phyloP scores from a whole-genome alignment of 2,888 invertebrate species.

The Cerceris rybyensis region DNA sequence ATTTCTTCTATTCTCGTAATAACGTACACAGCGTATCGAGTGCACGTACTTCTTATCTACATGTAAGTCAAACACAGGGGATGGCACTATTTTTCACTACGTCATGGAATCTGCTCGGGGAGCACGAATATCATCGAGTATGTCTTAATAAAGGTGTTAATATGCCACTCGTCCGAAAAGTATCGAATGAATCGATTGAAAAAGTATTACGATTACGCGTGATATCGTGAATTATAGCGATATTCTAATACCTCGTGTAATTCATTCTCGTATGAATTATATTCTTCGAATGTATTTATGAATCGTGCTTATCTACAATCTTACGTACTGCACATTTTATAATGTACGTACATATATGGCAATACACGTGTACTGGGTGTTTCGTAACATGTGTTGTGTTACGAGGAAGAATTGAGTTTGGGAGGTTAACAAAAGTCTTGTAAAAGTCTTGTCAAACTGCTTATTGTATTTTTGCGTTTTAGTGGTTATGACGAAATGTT shows the following conservation, averaged over 20 bases:
- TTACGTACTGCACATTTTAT: too few species aligned
- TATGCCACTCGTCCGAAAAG: conserved; percentile 36
- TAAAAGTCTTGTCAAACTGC: too few species aligned
- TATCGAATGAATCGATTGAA: neutral
- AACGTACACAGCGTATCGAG: conserved; percentile 34
- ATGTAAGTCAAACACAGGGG: conserved; percentile 47
- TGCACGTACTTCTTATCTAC: conserved; percentile 41
- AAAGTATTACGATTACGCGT: neutral
- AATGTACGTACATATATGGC: too few species aligned
- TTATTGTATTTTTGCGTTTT: too few species aligned
- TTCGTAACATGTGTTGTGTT: too few species aligned
- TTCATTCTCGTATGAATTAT: neutral
- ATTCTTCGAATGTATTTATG: neutral
- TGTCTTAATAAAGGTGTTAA: conserved; percentile 42
- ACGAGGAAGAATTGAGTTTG: too few species aligned
- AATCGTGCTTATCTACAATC: neutral
- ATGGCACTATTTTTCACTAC: conserved; percentile 59
- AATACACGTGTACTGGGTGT: too few species aligned
- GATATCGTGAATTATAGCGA: neutral
- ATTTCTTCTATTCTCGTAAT: conserved; percentile 34
- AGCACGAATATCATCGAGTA: conserved; percentile 43
- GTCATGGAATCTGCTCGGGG: conserved; percentile 43
- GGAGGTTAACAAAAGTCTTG: too few species aligned
- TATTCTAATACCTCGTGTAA: neutral
- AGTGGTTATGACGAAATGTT: too few species aligned